Conservation (phyloP, 2,797 vertebrate species). For the Acanthis flammea region DNA sequence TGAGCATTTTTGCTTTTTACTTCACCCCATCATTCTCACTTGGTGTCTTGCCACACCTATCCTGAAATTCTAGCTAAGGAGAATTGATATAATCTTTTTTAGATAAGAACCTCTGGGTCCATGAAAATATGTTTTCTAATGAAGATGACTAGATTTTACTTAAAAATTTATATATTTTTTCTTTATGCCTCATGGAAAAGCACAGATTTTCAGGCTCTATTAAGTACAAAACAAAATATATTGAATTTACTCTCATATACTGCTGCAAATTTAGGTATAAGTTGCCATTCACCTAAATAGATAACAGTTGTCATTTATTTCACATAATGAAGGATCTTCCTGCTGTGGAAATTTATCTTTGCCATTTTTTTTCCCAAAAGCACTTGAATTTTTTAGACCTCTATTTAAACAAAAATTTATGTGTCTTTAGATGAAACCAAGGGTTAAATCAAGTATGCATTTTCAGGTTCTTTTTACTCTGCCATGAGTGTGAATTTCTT, state of each 20-base stretch:
- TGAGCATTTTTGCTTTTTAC: neutral
- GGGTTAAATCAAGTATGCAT: neutral
- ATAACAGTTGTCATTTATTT: neutral
- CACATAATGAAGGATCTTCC: neutral
- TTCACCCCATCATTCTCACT: neutral
- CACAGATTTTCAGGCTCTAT: neutral
- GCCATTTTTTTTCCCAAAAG: neutral
- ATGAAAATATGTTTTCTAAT: neutral
- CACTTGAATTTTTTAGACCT: neutral
- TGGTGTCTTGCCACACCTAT: neutral
- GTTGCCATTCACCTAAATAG: neutral
- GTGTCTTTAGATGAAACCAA: neutral
- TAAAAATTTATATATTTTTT: neutral
- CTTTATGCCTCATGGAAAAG: neutral
- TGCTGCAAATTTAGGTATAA: neutral
- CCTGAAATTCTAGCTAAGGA: neutral
- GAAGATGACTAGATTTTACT: neutral
- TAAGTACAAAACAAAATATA: neutral
- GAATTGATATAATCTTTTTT: neutral
- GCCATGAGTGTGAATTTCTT: neutral
- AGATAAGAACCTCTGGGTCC: neutral
- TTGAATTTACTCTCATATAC: neutral
- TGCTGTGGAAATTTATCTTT: neutral
- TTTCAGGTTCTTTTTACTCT: neutral
- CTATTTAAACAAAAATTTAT: neutral